Conservation (phyloP, 2,113 vertebrate species). For the Rhea americana region DNA sequence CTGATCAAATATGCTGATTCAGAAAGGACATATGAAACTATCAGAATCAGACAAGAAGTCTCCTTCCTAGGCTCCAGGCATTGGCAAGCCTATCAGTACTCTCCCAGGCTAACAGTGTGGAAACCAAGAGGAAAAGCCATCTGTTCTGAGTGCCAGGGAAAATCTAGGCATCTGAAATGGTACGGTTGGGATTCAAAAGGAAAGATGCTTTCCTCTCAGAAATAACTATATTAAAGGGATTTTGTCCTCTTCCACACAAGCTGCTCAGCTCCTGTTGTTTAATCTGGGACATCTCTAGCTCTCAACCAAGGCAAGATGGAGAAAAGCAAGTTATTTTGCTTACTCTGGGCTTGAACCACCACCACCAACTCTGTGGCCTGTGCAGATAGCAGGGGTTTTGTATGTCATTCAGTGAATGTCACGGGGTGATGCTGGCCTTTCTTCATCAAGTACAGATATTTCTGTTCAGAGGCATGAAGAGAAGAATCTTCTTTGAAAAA, state of each 20-base stretch:
- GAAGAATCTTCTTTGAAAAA: neutral
- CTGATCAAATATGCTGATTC: accelerated
- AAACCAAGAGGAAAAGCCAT: neutral
- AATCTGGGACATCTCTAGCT: neutral
- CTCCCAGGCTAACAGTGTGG: neutral
- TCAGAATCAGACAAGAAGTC: neutral
- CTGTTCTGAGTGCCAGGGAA: neutral
- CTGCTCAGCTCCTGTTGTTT: neutral
- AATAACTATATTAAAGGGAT: neutral
- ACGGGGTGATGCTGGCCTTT: neutral
- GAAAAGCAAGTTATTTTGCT: neutral
- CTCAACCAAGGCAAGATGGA: neutral
- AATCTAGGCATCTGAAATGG: neutral
- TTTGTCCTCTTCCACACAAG: neutral
- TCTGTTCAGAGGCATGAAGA: neutral
- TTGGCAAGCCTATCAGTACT: neutral
- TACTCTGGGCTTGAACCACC: neutral
- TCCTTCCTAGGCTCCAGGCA: neutral
- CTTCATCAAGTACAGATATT: neutral
- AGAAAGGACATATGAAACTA: neutral
- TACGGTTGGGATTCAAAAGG: neutral
- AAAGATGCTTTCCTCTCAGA: neutral
- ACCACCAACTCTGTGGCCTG: neutral
- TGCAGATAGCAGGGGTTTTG: neutral
- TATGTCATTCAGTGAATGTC: neutral